These are phyloP conservation scores for Lacerta agilis DNA, from an alignment of 2,797 vertebrate species.

Conservation along the genomic window DNA sequence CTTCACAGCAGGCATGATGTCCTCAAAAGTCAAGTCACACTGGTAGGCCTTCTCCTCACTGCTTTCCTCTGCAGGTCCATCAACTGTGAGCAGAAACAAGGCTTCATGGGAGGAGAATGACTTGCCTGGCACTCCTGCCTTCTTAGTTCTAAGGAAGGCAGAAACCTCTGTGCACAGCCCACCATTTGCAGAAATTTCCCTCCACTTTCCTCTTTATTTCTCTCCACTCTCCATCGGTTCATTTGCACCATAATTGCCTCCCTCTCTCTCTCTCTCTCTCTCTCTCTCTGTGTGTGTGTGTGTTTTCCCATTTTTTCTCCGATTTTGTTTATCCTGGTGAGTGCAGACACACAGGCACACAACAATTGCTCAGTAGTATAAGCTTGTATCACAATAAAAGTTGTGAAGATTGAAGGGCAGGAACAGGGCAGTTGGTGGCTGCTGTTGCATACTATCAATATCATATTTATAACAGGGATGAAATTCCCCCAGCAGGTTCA, in stretches of 20 bases:
- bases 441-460: background rate
- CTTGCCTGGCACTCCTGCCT: background rate
- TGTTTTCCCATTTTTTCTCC: too few relatives aligned
- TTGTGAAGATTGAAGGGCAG: background rate
- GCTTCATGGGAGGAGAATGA: background rate
- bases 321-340: background rate
- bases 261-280: too few relatives aligned
- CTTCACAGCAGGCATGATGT: conserved; percentile 96
- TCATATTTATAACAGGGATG: background rate
- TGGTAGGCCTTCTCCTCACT: conserved; percentile 89
- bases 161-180: background rate
- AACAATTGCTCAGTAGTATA: background rate
- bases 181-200: too few relatives aligned
- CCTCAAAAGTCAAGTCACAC: conserved; percentile 92
- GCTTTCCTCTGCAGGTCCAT: conserved; percentile 87
- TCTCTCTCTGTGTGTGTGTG: too few relatives aligned
- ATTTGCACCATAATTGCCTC: too few relatives aligned
- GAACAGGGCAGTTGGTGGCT: background rate
- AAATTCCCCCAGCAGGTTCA: background rate
- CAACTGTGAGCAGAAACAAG: conserved; percentile 69
- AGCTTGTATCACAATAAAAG: too few relatives aligned
- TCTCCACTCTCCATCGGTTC: too few relatives aligned
- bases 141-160: background rate
- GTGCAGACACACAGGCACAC: too few relatives aligned
- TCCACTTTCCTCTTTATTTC: too few relatives aligned